These are phyloP conservation scores for Zaprionus kolodkinae DNA, from an alignment of 1,140 invertebrate genomes.

Conservation along the genomic window DNA sequence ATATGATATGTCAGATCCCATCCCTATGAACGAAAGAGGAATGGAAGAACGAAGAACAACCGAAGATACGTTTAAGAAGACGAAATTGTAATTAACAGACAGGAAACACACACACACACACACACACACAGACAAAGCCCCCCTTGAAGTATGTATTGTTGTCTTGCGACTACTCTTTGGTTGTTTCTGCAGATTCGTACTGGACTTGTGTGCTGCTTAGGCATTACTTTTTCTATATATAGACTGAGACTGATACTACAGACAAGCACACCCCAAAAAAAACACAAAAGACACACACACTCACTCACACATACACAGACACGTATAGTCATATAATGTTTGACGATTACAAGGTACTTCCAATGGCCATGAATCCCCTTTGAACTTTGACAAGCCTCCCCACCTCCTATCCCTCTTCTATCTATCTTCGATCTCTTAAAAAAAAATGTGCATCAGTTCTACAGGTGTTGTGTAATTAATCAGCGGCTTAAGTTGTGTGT, in stretches of 20 bases:
- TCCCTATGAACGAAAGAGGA: slow-evolving; percentile 7
- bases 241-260: slow-evolving; percentile 42
- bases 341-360: slow-evolving; percentile 22
- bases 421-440: slow-evolving; percentile 1
- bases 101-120: slow-evolving; percentile 18
- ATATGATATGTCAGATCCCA: not conserved
- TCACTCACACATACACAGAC: slow-evolving; percentile 13
- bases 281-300: not conserved
- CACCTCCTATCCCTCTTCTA: not conserved
- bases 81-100: slow-evolving; percentile 21
- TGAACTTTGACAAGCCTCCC: not conserved
- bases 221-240: slow-evolving; percentile 24
- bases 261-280: slow-evolving; percentile 1
- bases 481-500: slow-evolving; percentile 18
- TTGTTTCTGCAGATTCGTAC: slow-evolving; percentile 26
- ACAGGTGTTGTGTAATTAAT: slow-evolving; percentile 27
- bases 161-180: slow-evolving; percentile 34
- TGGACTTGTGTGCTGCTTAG: slow-evolving; percentile 14
- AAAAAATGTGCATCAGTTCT: slow-evolving; percentile 22
- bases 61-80: slow-evolving; percentile 8
- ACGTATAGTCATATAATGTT: slow-evolving; percentile 23
- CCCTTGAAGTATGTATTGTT: slow-evolving; percentile 12
- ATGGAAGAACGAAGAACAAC: not conserved
- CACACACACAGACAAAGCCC: slow-evolving; percentile 7
- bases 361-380: slow-evolving; percentile 13